These are phyloP conservation scores for Trileptium ribeirensis DNA, from an alignment of 2,888 invertebrate species.

Conservation along the genomic window DNA sequence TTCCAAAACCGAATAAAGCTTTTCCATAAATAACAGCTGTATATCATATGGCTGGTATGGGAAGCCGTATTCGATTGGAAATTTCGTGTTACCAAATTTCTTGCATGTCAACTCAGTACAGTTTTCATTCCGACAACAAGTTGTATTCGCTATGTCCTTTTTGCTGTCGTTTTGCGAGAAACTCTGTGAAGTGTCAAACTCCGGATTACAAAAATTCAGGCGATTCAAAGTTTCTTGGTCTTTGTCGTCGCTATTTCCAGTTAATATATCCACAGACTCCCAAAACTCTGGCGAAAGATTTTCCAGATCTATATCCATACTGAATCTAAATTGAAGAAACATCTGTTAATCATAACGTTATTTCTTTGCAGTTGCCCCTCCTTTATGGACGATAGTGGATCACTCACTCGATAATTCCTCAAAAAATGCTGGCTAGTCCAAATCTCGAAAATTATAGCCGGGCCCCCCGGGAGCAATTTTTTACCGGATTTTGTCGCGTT, in stretches of 20 bases:
- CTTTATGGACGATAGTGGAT: too few relatives aligned
- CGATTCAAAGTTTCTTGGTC: not conserved
- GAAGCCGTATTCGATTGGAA: slow-evolving; percentile 63
- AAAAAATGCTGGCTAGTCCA: too few relatives aligned
- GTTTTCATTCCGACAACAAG: too few relatives aligned
- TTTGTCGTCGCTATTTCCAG: not conserved
- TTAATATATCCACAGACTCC: not conserved
- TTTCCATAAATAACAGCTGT: slow-evolving; percentile 78
- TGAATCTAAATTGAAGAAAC: too few relatives aligned
- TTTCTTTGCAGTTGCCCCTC: too few relatives aligned
- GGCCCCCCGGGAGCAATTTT: too few relatives aligned
- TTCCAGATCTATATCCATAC: not conserved
- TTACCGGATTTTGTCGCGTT: too few relatives aligned
- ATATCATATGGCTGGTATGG: slow-evolving; percentile 82
- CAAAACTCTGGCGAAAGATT: not conserved
- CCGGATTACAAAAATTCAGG: not conserved
- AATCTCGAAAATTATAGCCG: too few relatives aligned
- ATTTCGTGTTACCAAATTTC: not conserved
- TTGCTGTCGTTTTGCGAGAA: not conserved
- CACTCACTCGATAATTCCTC: too few relatives aligned
- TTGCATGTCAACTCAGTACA: too few relatives aligned
- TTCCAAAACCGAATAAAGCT: slow-evolving; percentile 70
- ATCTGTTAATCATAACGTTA: too few relatives aligned
- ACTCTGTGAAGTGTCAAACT: not conserved
- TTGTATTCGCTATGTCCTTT: too few relatives aligned